Conservation (phyloP, 1,140 invertebrate genomes). For the Arctopsyche grandis region DNA sequence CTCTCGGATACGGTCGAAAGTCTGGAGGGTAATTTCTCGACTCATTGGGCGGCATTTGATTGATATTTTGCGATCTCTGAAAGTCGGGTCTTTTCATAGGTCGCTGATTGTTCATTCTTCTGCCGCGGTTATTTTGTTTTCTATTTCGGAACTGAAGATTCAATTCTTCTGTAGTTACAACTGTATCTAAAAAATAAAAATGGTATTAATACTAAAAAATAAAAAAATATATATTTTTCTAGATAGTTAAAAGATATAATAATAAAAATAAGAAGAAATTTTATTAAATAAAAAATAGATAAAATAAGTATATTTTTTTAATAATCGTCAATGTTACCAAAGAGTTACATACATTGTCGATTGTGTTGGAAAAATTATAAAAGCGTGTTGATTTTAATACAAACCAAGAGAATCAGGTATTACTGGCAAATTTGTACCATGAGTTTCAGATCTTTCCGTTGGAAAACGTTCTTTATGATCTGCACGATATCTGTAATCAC, state of each 20-base stretch:
- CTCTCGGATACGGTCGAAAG: not conserved
- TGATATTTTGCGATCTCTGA: not conserved
- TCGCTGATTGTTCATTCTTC: slow-evolving; percentile 9
- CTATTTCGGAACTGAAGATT: slow-evolving; percentile 4
- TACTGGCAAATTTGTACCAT: slow-evolving; percentile 3
- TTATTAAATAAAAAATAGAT: no score
- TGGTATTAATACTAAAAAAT: no score
- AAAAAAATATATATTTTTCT: no score
- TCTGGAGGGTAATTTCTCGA: not conserved
- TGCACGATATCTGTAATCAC: slow-evolving; percentile 38
- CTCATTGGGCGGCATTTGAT: not conserved
- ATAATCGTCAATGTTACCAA: no score
- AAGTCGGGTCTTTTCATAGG: not conserved
- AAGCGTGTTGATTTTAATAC: not conserved
- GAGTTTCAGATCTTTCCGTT: slow-evolving; percentile 41
- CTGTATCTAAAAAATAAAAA: slow-evolving; percentile 41
- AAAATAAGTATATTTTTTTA: no score
- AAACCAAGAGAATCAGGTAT: slow-evolving; percentile 37
- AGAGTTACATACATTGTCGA: no score
- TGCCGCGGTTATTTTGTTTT: not conserved
- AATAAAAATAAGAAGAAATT: not conserved
- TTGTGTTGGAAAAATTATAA: no score
- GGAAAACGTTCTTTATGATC: slow-evolving; percentile 50
- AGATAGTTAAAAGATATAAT: no score
- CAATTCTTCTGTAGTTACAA: slow-evolving; percentile 35